Evolutionary conservation across 30 jellyfish, hydroid and myxozoan species (phyloP), one percentile per base, ranked within the genome.

Genomic region (Turritopsis rubra): DNA sequence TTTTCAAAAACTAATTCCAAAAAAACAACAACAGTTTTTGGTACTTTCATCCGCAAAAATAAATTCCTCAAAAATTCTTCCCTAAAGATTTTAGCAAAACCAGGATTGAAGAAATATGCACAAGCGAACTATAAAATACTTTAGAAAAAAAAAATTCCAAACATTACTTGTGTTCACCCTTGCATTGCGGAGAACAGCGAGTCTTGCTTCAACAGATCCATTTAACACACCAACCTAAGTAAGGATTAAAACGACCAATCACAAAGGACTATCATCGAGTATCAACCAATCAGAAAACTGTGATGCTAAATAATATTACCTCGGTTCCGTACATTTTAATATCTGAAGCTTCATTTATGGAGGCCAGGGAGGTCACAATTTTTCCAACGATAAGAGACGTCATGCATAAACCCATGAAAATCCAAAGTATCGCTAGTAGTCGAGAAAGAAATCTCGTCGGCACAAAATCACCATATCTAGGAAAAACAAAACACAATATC

Each of bases 401-500:
- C 28, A 77, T 24, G 53, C 8, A 7, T 21, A 77, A 29, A 21
- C 85, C 85, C 41, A 30, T 1, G 21, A 77, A 23, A 1, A 77
- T 77, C 85, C 85, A 77, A 0, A 77, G 22, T 1, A 29, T 29
- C 7, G 71, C 72, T 1, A 77, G 18, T 1, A 29, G 52, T 29
- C 85, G 52, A 0, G 85, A 1, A 7, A 8, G 4, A 77, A n/a
- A 30, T 18, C 28, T 21, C 3, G 28, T 21, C 7, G 85, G 85
- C 19, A 30, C 85, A 8, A 29, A 77, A 52, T 77, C 85, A 18
- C 85, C 85, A 77, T 77, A 77, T 26, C 85, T 77, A 52, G 18
- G n/a, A 77, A 75, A 75, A 26, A 75, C 19, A 21, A 21, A 60
- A 60, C 21, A 60, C 73, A 60, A n/a, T n/a, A 60, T 18, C 22